These are phyloP conservation scores for Pachyrhynchus sulphureomaculatus DNA, from an alignment of 1,140 invertebrate genomes.

Conservation along the genomic window DNA sequence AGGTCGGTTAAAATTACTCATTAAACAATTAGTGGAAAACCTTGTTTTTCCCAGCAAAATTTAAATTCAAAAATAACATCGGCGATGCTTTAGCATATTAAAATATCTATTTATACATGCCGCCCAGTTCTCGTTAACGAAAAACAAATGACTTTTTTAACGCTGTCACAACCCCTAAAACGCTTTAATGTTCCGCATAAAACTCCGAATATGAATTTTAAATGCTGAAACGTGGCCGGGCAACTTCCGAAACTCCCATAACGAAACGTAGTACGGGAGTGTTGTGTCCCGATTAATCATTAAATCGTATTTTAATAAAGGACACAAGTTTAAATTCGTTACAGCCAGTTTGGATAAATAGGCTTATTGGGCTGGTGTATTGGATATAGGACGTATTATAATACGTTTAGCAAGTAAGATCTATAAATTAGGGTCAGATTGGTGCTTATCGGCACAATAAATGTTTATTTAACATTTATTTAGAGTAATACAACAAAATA, in stretches of 20 bases:
- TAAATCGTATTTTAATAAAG: constrained; percentile 24
- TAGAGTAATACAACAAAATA: too few species aligned
- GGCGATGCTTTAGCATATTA: too few species aligned
- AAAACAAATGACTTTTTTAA: neutral
- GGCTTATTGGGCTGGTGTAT: neutral
- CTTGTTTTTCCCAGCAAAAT: too few species aligned
- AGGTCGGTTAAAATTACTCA: too few species aligned
- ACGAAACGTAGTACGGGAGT: neutral
- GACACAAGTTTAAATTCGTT: constrained; percentile 16
- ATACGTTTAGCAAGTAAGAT: too few species aligned
- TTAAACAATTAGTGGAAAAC: too few species aligned
- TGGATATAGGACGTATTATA: neutral
- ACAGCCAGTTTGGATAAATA: neutral
- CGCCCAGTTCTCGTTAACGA: too few species aligned
- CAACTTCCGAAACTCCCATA: constrained; percentile 24
- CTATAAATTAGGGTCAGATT: too few species aligned
- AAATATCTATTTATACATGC: too few species aligned
- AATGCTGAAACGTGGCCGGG: constrained; percentile 13
- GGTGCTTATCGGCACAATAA: too few species aligned
- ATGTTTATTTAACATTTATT: too few species aligned
- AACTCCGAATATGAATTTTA: constrained; percentile 20
- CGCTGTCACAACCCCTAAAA: neutral
- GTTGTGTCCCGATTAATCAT: constrained; percentile 17
- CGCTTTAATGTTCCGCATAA: neutral
- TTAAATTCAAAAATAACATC: too few species aligned